A percentile compares a stretch with the other conserved stretches of the same genome.
Evolutionary conservation across 2,888 invertebrate species (phyloP).

Genomic region (Sphinx pinastri): DNA sequence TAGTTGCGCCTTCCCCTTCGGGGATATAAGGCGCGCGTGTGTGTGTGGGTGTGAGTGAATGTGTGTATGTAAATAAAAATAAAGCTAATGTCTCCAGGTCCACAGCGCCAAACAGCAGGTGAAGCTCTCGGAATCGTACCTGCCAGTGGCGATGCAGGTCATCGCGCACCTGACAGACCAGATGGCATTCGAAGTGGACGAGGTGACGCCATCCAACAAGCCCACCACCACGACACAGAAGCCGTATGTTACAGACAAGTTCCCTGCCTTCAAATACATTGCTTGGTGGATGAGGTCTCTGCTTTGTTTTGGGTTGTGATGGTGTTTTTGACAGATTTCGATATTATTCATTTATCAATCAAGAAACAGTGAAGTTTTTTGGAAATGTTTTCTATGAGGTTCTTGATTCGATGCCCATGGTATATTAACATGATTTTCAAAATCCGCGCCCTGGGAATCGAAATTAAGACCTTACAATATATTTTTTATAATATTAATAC

Average conservation of each 20-base stretch:
- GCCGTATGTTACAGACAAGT: constrained; percentile 42
- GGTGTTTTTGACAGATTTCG: constrained; percentile 25
- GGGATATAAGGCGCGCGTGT: no score
- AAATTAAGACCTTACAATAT: no score
- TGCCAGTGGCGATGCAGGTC: constrained; percentile 88
- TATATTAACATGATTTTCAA: no score
- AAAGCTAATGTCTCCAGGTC: constrained; percentile 50
- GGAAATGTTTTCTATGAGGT: no score
- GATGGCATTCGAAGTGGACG: constrained; percentile 83
- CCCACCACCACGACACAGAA: constrained; percentile 40
- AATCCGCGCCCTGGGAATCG: no score
- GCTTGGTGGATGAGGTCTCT: constrained; percentile 64
- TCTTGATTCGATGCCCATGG: no score
- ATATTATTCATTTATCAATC: background rate
- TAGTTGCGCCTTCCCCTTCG: no score
- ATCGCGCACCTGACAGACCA: constrained; percentile 85
- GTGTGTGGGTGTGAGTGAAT: no score
- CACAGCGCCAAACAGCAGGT: constrained; percentile 74
- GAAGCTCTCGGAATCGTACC: constrained; percentile 84
- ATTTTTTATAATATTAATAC: no score
- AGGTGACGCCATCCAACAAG: constrained; percentile 57
- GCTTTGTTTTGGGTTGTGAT: constrained; percentile 44
- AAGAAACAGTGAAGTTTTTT: no score
- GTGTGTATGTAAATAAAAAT: no score
- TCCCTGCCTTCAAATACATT: constrained; percentile 31